phyloP scores from a whole-genome alignment of 1,140 invertebrate species.

The Drosophila carrolli region DNA sequence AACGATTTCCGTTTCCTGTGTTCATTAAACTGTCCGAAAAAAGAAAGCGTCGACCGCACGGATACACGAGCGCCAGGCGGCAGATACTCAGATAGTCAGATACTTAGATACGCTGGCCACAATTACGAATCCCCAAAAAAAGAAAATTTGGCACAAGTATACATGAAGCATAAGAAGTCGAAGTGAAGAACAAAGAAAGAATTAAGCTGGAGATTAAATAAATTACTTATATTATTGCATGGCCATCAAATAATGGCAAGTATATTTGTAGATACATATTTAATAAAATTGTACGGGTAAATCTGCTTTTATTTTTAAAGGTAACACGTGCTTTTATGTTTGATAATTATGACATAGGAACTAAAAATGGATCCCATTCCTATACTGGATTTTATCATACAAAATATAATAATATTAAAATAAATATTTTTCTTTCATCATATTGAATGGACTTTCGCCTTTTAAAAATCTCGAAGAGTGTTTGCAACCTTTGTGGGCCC shows the following conservation, averaged over 20 bases:
- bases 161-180: not conserved
- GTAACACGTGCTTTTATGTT: no score
- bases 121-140: conserved; percentile 25
- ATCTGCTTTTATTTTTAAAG: no score
- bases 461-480: not conserved
- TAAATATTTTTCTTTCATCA: no score
- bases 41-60: conserved; percentile 64
- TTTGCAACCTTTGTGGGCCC: not conserved
- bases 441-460: not conserved
- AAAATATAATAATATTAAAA: no score
- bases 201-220: not conserved
- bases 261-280: not conserved
- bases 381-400: no score
- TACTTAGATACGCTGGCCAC: conserved; percentile 39
- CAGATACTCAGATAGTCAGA: conserved; percentile 18
- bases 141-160: not conserved
- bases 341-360: no score
- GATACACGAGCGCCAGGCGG: conserved; percentile 23
- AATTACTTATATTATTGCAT: not conserved
- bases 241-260: not conserved
- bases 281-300: no score
- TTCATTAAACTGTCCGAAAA: conserved; percentile 73
- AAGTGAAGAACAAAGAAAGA: not conserved
- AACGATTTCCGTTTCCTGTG: conserved; percentile 78
- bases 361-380: no score